Conservation (phyloP, 30 jellyfish, hydroid and myxozoan genomes). For the Pseudorhiza aurosa region DNA sequence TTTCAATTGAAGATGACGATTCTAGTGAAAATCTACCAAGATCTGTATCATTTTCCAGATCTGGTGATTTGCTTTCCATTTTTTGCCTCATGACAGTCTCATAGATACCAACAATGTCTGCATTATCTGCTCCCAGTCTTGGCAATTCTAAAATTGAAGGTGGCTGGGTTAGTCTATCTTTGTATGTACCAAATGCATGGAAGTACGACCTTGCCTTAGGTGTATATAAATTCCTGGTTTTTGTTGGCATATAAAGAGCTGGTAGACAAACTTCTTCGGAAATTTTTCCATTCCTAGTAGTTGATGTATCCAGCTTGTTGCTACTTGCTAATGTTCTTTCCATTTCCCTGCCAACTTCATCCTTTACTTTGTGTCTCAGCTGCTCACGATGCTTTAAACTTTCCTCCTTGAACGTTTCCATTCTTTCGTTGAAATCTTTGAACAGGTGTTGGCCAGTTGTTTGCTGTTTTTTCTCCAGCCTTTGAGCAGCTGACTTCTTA, state of each 20-base stretch:
- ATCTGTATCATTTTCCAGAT: constrained; percentile 20
- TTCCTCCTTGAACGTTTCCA: constrained; percentile 84
- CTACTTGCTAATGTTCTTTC: constrained; percentile 58
- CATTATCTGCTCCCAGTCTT: constrained; percentile 15
- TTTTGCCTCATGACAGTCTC: constrained; percentile 31
- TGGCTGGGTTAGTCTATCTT: constrained; percentile 58
- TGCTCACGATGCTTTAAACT: constrained; percentile 62
- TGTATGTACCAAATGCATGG: constrained; percentile 62
- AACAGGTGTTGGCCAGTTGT: constrained; percentile 78
- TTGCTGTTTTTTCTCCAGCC: constrained; percentile 8
- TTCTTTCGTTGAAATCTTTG: constrained; percentile 62
- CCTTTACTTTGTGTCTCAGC: constrained; percentile 35
- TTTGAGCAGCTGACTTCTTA: constrained; percentile 1
- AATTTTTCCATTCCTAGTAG: not conserved
- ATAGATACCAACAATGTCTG: constrained; percentile 48
- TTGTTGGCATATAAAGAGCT: constrained; percentile 79
- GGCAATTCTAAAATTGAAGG: constrained; percentile 71
- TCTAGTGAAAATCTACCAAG: constrained; percentile 26
- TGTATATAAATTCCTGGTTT: constrained; percentile 54
- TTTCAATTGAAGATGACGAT: constrained; percentile 26
- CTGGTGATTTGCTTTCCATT: not conserved
- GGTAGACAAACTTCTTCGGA: constrained; percentile 71
- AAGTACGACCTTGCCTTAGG: constrained; percentile 76
- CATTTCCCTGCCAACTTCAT: constrained; percentile 39
- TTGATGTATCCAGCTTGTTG: constrained; percentile 24